Conservation (phyloP, 2,888 invertebrate genomes). For the Lumbricus terrestris region DNA sequence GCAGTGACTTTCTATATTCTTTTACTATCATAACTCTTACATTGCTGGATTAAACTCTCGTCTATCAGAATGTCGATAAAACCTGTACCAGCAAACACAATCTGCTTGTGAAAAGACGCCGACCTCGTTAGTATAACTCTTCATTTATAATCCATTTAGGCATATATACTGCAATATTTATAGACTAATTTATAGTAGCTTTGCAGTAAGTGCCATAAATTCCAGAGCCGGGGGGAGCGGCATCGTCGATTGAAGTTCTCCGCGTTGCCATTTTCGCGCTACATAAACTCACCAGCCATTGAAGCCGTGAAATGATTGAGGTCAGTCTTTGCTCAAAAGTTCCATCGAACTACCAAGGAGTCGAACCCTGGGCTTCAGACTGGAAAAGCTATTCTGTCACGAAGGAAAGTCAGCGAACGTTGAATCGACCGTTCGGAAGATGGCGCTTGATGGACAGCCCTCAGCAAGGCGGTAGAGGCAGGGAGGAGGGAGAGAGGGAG, state of each 20-base stretch:
- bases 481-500: too few relatives aligned
- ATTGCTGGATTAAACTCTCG: not conserved
- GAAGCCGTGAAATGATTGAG: not conserved
- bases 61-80: not conserved
- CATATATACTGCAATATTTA: too few relatives aligned
- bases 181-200: not conserved
- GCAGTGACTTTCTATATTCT: too few relatives aligned
- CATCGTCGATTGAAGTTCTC: not conserved
- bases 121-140: too few relatives aligned
- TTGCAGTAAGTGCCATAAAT: not conserved
- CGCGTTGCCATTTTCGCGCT: not conserved
- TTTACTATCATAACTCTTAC: not conserved
- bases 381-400: not conserved
- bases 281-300: not conserved
- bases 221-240: not conserved
- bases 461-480: not conserved
- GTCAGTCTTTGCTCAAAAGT: not conserved
- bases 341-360: not conserved
- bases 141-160: too few relatives aligned
- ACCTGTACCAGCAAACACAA: not conserved
- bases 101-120: not conserved
- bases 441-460: not conserved
- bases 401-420: not conserved
- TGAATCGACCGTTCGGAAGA: not conserved
- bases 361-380: not conserved